These are phyloP conservation scores for Pseudotriccus pelzelni DNA, from an alignment of 2,797 vertebrate genomes.

Conservation along the genomic window DNA sequence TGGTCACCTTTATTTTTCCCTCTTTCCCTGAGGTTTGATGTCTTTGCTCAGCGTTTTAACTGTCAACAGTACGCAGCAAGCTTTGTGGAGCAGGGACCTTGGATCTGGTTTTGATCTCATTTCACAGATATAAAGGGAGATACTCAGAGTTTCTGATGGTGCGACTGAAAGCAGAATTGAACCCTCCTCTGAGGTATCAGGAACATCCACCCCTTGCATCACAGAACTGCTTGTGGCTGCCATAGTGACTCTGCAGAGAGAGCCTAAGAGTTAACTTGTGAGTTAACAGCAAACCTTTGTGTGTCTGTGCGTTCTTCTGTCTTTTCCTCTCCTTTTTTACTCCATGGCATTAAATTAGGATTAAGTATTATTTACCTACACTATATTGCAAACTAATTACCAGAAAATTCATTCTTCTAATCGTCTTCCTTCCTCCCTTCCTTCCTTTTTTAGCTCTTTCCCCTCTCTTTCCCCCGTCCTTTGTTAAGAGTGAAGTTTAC, in stretches of 20 bases:
- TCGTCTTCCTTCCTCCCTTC: neutral
- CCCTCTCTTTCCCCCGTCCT: neutral
- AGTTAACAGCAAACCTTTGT: neutral
- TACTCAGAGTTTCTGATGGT: neutral
- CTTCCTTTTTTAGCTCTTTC: neutral
- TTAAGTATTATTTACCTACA: neutral
- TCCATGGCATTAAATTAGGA: neutral
- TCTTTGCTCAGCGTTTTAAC: conserved; percentile 44
- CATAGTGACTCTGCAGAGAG: neutral
- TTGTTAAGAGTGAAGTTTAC: neutral
- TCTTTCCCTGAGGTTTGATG: conserved; percentile 13
- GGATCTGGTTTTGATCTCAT: conserved; percentile 25
- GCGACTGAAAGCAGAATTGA: neutral
- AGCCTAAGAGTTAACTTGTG: neutral
- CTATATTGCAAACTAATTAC: neutral
- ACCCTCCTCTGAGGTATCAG: neutral
- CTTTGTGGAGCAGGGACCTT: neutral
- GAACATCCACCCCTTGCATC: neutral
- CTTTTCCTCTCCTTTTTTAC: neutral
- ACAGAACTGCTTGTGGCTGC: neutral
- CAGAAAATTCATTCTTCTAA: neutral
- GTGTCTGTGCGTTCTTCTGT: neutral
- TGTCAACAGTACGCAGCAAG: conserved; percentile 19
- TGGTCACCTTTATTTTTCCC: conserved; percentile 36
- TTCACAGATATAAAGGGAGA: neutral